These are phyloP conservation scores for Sussaba pulchella DNA, from an alignment of 2,888 invertebrate genomes.

Conservation along the genomic window DNA sequence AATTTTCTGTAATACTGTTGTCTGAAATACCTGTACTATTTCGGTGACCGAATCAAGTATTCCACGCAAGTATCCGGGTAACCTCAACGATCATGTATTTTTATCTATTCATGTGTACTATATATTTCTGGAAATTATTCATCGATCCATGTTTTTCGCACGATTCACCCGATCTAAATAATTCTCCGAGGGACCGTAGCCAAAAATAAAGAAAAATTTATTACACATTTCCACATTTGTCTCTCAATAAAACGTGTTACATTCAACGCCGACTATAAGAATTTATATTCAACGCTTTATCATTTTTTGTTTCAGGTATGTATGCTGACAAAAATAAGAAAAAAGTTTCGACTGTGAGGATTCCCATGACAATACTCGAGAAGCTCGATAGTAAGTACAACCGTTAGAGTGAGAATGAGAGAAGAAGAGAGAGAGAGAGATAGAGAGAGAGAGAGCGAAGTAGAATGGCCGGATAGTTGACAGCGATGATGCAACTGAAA, in stretches of 20 bases:
- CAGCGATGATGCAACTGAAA: constrained; percentile 14
- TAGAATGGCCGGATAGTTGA: not conserved
- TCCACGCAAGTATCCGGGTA: no score
- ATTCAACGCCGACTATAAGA: not conserved
- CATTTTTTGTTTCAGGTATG: constrained; percentile 64
- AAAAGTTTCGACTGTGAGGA: not conserved
- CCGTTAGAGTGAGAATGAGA: no score
- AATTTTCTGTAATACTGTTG: no score
- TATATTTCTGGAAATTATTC: constrained; percentile 1
- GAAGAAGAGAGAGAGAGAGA: not conserved
- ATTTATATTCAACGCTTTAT: constrained; percentile 4
- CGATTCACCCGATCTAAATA: no score
- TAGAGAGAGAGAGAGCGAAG: no score
- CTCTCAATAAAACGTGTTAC: no score
- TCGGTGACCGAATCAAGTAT: no score
- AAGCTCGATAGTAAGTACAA: constrained; percentile 10
- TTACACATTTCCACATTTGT: no score
- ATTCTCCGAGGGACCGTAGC: no score
- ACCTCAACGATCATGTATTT: no score
- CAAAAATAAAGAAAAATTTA: no score
- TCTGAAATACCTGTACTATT: no score
- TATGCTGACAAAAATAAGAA: not conserved
- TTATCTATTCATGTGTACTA: not conserved
- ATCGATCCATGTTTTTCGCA: constrained; percentile 3
- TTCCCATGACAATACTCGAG: not conserved